Evolutionary conservation across 2,113 vertebrate species (phyloP).

Genomic region (Megaptera novaeangliae): DNA sequence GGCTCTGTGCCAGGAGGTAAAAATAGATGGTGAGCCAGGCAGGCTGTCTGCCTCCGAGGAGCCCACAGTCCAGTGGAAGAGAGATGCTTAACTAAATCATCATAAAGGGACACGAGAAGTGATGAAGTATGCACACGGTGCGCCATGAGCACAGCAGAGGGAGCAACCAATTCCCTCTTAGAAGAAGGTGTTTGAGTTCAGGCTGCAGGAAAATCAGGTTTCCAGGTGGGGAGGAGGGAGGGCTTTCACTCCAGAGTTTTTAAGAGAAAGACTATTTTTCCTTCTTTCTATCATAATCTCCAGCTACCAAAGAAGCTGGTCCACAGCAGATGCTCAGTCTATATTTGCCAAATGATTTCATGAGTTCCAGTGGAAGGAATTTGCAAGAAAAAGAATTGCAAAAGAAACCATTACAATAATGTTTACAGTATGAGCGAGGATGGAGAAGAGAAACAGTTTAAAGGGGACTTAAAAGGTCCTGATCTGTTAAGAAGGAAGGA

Average conservation of each 20-base stretch:
- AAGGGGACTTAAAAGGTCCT: background rate
- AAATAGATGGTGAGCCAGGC: conserved; percentile 58
- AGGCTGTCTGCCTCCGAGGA: conserved; percentile 40
- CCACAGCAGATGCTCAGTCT: background rate
- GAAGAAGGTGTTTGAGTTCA: background rate
- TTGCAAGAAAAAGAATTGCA: background rate
- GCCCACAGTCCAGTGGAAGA: conserved; percentile 19
- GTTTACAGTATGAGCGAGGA: background rate
- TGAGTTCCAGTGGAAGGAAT: background rate
- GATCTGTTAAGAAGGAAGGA: background rate
- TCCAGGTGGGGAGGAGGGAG: background rate
- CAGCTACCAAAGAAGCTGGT: background rate
- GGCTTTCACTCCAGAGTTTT: background rate
- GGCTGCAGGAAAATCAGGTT: background rate
- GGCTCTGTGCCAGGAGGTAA: conserved; percentile 45
- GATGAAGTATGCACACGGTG: background rate
- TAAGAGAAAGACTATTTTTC: background rate
- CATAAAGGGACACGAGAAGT: background rate
- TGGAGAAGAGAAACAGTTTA: background rate
- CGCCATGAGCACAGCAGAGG: background rate
- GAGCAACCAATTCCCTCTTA: background rate
- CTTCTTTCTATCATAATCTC: background rate
- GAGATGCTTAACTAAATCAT: conserved; percentile 29
- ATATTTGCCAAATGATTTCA: background rate
- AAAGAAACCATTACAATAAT: background rate